Conservation (phyloP, 1,140 invertebrate genomes). For the Ericerus pela region DNA sequence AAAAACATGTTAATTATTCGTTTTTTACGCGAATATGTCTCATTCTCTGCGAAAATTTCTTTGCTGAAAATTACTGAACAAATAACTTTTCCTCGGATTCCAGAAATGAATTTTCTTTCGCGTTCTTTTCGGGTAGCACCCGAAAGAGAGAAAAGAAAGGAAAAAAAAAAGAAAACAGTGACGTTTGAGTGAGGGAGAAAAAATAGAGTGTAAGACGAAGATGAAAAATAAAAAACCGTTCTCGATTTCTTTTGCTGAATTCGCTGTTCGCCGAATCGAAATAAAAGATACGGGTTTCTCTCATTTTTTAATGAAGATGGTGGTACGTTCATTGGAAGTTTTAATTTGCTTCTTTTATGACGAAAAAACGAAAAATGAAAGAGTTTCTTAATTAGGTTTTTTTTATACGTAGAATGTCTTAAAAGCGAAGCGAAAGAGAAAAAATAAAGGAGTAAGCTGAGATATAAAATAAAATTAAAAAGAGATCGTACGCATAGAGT, state of each 20-base stretch:
- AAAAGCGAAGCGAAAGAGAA: not conserved
- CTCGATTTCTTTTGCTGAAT: slow-evolving; percentile 10
- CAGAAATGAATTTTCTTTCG: slow-evolving; percentile 11
- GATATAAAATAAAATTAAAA: slow-evolving; percentile 6
- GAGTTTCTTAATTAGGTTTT: slow-evolving; percentile 12
- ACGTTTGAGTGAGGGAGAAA: too few relatives aligned
- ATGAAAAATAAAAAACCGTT: slow-evolving; percentile 7
- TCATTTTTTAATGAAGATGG: slow-evolving; percentile 11
- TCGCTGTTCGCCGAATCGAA: slow-evolving; percentile 9
- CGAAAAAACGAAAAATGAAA: slow-evolving; percentile 10
- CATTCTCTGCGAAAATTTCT: slow-evolving; percentile 4
- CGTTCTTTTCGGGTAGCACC: slow-evolving; percentile 7
- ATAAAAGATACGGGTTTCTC: slow-evolving; percentile 10
- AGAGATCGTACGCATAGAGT: not conserved
- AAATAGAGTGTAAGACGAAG: too few relatives aligned
- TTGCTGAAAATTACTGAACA: slow-evolving; percentile 7
- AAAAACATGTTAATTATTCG: slow-evolving; percentile 12
- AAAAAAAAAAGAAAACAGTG: too few relatives aligned
- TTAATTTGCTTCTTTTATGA: slow-evolving; percentile 12
- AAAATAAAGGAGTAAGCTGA: slow-evolving; percentile 7
- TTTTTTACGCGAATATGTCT: not conserved
- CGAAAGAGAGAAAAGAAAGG: too few relatives aligned
- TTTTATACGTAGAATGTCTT: slow-evolving; percentile 6
- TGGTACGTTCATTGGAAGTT: slow-evolving; percentile 9
- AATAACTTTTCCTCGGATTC: slow-evolving; percentile 10